A percentile compares a stretch with the other conserved stretches of the same genome.
These are phyloP conservation scores for Periplaneta americana DNA, from an alignment of 1,140 invertebrate genomes.

Conservation along the genomic window DNA sequence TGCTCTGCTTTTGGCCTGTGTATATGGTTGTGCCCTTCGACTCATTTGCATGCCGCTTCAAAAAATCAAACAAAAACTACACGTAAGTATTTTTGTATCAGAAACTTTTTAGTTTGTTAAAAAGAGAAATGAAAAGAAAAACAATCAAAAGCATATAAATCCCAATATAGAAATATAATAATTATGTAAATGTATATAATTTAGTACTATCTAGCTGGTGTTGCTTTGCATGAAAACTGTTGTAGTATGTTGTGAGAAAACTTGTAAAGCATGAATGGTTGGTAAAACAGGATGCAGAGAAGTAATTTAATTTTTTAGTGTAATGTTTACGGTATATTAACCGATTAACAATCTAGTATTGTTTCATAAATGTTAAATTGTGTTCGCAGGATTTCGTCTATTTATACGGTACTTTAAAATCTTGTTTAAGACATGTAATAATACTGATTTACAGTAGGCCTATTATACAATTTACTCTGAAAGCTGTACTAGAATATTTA, in stretches of 20 bases:
- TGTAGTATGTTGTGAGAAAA: not conserved
- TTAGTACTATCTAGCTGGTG: not conserved
- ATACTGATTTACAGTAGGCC: too few species aligned
- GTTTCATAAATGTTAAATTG: too few species aligned
- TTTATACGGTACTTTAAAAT: too few species aligned
- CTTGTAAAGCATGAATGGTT: not conserved
- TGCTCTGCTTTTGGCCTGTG: slow-evolving; percentile 65
- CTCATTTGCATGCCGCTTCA: slow-evolving; percentile 65
- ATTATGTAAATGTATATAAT: not conserved
- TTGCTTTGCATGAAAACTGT: not conserved
- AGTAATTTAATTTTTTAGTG: too few species aligned
- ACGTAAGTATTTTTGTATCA: slow-evolving; percentile 60
- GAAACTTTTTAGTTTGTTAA: slow-evolving; percentile 5
- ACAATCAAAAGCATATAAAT: not conserved
- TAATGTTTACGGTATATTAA: too few species aligned
- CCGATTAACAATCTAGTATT: too few species aligned
- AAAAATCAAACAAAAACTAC: slow-evolving; percentile 70
- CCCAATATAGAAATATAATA: not conserved
- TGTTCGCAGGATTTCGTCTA: too few species aligned
- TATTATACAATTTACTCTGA: too few species aligned
- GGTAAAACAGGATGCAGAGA: too few species aligned
- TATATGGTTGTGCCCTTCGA: slow-evolving; percentile 61
- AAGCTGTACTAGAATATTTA: too few species aligned
- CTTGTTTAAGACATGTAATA: too few species aligned
- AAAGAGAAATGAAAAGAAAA: not conserved